Percentiles rank a stretch among this genome's conserved stretches.
Conservation (phyloP, 1,140 invertebrate species). For the Carposina sasakii region DNA sequence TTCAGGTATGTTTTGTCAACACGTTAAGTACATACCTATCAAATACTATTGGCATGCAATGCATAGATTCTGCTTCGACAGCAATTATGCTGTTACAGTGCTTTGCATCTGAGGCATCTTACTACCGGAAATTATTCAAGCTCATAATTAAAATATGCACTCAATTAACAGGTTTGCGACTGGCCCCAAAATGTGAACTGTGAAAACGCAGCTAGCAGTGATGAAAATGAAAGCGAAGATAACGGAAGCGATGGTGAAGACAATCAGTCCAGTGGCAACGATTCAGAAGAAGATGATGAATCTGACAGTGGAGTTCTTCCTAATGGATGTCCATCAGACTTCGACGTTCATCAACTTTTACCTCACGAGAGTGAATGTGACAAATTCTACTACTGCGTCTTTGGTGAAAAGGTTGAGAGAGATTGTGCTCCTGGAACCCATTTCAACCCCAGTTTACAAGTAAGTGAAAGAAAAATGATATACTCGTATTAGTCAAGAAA, state of each 20-base stretch:
- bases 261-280: not conserved
- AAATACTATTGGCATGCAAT: too few relatives aligned
- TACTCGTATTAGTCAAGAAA: too few relatives aligned
- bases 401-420: constrained; percentile 12
- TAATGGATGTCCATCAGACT: constrained; percentile 19
- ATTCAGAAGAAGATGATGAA: not conserved
- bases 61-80: too few relatives aligned
- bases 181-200: constrained; percentile 25
- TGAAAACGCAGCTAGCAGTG: constrained; percentile 2
- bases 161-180: constrained; percentile 27
- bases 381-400: constrained; percentile 22
- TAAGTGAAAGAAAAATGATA: too few relatives aligned
- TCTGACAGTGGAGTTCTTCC: constrained; percentile 6
- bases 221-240: not conserved
- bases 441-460: constrained; percentile 12
- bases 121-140: too few relatives aligned
- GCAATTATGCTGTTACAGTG: too few relatives aligned
- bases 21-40: not conserved
- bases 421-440: constrained; percentile 8
- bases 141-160: not conserved
- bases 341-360: constrained; percentile 8
- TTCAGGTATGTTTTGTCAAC: constrained; percentile 7
- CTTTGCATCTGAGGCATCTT: too few relatives aligned
- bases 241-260: not conserved
- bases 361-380: constrained; percentile 13